These are phyloP conservation scores for Galaxea fascicularis DNA, from an alignment of 92 coral and sea anemone species.

Conservation along the genomic window DNA sequence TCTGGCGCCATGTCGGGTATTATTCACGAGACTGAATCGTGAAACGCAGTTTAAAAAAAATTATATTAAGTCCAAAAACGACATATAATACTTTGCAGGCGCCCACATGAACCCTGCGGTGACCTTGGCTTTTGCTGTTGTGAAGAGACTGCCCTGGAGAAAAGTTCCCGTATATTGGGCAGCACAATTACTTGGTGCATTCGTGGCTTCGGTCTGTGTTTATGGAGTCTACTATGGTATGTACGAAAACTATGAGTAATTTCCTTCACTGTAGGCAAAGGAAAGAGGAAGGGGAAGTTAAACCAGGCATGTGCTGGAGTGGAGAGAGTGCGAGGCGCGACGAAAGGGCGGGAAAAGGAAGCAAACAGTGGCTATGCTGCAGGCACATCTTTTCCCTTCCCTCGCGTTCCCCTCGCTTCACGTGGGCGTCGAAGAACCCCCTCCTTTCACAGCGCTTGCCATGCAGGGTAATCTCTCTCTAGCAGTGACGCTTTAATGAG, in stretches of 20 bases:
- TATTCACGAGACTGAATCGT: not conserved
- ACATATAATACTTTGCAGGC: slow-evolving; percentile 47
- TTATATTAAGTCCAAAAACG: not conserved
- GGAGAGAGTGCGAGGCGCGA: too few relatives aligned
- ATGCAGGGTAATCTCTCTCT: too few relatives aligned
- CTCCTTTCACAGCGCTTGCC: too few relatives aligned
- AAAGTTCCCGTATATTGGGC: slow-evolving; percentile 71
- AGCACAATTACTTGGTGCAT: slow-evolving; percentile 70
- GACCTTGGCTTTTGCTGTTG: slow-evolving; percentile 71
- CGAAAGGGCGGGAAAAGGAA: too few relatives aligned
- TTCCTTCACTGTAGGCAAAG: too few relatives aligned
- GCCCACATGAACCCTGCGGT: slow-evolving; percentile 98
- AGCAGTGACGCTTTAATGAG: too few relatives aligned
- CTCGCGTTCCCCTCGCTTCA: too few relatives aligned
- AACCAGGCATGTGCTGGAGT: too few relatives aligned
- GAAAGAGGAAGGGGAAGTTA: too few relatives aligned
- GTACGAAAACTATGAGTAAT: not conserved
- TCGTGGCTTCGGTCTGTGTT: slow-evolving; percentile 71
- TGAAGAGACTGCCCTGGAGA: slow-evolving; percentile 56
- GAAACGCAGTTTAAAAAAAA: not conserved
- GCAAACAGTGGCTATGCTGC: too few relatives aligned
- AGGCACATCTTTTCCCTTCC: too few relatives aligned
- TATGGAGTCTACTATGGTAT: slow-evolving; percentile 70
- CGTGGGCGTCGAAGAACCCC: too few relatives aligned
- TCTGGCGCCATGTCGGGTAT: not conserved